Evolutionary conservation across 1,140 invertebrate species (phyloP).

Genomic region (Drosophila pruinosa): DNA sequence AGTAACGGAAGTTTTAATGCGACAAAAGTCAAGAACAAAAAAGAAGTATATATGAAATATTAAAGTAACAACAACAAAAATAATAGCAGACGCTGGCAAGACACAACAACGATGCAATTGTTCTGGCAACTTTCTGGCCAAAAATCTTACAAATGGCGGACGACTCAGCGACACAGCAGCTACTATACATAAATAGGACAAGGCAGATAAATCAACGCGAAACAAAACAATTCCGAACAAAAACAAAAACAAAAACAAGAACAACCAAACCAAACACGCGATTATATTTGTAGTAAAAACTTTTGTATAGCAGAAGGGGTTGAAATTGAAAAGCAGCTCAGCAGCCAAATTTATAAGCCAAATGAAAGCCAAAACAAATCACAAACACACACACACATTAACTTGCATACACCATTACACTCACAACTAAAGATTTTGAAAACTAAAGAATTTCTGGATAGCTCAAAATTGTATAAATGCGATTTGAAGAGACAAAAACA

Average conservation of each 20-base stretch:
- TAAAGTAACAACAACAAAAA: conserved; percentile 17
- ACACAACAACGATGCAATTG: conserved; percentile 54
- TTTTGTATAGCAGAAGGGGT: conserved; percentile 60
- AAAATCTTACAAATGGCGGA: conserved; percentile 80
- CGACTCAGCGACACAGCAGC: conserved; percentile 49
- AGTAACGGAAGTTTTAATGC: conserved; percentile 78
- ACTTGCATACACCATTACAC: no score
- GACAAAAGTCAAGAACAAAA: conserved; percentile 75
- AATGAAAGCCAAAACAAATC: conserved; percentile 37
- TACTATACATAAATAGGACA: conserved; percentile 41
- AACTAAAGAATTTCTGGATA: conserved; percentile 27
- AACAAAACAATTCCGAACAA: conserved; percentile 65
- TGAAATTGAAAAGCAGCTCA: conserved; percentile 62
- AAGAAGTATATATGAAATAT: conserved; percentile 26
- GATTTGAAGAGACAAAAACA: conserved; percentile 43
- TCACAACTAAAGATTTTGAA: no score
- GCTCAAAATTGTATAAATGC: conserved; percentile 21
- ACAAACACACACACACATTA: conserved; percentile 25
- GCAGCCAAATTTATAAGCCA: conserved; percentile 45
- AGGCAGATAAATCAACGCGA: conserved; percentile 67
- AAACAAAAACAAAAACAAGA: conserved; percentile 43
- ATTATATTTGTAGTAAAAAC: conserved; percentile 46
- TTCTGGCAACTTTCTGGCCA: conserved; percentile 67
- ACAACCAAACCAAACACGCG: conserved; percentile 45
- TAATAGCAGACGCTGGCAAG: conserved; percentile 55